Conservation (phyloP, 2,797 vertebrate genomes). For the Chelon labrosus region DNA sequence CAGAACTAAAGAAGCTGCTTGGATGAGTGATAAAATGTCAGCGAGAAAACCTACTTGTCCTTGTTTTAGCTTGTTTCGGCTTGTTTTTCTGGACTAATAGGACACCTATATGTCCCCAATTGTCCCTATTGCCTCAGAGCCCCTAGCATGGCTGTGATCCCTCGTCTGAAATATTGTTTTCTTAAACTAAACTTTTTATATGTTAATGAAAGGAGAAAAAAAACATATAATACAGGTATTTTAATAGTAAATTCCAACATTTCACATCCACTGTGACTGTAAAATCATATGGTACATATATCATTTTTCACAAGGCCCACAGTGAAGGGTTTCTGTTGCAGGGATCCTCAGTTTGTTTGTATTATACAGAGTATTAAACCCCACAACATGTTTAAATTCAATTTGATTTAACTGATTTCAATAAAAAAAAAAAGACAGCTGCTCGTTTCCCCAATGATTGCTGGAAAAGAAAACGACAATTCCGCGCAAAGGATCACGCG, state of each 20-base stretch:
- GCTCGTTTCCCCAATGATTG: not conserved
- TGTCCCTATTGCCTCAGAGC: too few species aligned
- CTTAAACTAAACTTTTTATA: too few species aligned
- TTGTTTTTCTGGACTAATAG: too few species aligned
- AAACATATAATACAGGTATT: not conserved
- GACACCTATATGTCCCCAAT: too few species aligned
- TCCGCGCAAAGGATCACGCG: slow-evolving; percentile 6
- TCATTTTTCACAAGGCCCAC: not conserved
- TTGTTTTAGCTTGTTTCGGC: too few species aligned
- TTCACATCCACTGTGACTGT: not conserved
- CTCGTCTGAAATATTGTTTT: not conserved
- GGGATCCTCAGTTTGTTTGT: not conserved
- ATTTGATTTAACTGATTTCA: not conserved
- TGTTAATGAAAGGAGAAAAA: too few species aligned
- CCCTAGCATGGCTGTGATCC: not conserved
- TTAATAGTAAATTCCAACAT: not conserved
- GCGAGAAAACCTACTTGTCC: too few species aligned
- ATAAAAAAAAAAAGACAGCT: too few species aligned
- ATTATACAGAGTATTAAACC: not conserved
- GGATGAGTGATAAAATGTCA: too few species aligned
- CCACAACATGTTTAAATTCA: not conserved
- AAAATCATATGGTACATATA: not conserved
- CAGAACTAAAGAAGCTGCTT: too few species aligned
- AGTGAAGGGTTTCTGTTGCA: not conserved
- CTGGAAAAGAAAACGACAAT: not conserved